Percentiles rank a stretch among this genome's conserved stretches.
Evolutionary conservation across 2,113 vertebrate species (phyloP).

Genomic region (Paradoxurus hermaphroditus): DNA sequence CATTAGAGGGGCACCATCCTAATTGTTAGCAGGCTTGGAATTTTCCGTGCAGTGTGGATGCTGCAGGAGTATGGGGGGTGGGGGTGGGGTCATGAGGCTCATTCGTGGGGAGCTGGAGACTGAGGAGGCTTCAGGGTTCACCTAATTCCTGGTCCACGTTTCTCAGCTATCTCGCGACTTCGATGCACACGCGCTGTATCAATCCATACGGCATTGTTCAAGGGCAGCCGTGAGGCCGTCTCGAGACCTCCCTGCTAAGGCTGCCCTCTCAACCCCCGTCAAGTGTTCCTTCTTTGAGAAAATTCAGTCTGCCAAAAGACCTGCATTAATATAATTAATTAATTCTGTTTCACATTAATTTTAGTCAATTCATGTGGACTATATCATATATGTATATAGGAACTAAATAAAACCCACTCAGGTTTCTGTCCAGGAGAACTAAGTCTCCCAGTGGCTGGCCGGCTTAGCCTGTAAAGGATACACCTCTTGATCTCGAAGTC

Average conservation of each 20-base stretch:
- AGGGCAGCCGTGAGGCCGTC: not conserved
- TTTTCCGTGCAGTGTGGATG: not conserved
- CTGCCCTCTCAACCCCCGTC: not conserved
- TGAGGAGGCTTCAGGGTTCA: not conserved
- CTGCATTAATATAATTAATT: not conserved
- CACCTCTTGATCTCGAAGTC: not conserved
- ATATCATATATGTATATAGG: not conserved
- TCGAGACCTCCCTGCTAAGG: not conserved
- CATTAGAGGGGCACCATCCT: not conserved
- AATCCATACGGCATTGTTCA: not conserved
- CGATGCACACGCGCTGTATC: not conserved
- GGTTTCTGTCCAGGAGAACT: not conserved
- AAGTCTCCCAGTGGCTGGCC: not conserved
- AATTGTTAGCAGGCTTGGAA: not conserved
- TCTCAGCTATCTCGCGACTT: not conserved
- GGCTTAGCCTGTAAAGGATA: not conserved
- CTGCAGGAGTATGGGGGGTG: not conserved
- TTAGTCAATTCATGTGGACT: not conserved
- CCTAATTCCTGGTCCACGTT: not conserved
- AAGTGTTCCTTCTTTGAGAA: not conserved
- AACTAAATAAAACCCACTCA: conserved; percentile 24
- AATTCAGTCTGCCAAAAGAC: not conserved
- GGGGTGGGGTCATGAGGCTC: not conserved
- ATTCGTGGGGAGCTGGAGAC: not conserved
- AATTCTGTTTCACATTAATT: not conserved